Evolutionary conservation across 2,113 vertebrate species (phyloP).

Genomic region (Notothenia rossii): DNA sequence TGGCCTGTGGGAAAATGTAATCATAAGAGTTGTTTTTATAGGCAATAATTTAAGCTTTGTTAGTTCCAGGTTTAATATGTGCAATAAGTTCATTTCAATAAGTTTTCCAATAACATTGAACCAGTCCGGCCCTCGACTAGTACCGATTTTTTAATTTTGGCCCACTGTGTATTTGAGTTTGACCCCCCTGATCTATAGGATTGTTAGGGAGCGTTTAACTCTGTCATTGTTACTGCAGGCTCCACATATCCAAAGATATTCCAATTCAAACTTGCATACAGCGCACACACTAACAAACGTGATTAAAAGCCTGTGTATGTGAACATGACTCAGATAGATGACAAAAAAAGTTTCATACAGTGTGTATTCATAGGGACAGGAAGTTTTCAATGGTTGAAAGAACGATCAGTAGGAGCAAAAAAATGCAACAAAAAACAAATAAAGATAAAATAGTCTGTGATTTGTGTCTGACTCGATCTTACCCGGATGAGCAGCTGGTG

Average conservation of each 20-base stretch:
- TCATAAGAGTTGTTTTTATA: too few species aligned
- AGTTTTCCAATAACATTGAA: too few species aligned
- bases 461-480: slow-evolving; percentile 41
- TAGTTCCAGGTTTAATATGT: too few species aligned
- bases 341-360: slow-evolving; percentile 18
- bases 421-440: not conserved
- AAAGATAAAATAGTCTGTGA: slow-evolving; percentile 2
- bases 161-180: too few species aligned
- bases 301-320: slow-evolving; percentile 27
- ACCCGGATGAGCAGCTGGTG: slow-evolving; percentile 77
- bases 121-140: too few species aligned
- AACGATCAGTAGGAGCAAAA: not conserved
- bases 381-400: slow-evolving; percentile 1
- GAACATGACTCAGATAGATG: slow-evolving; percentile 30
- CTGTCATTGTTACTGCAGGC: slow-evolving; percentile 3
- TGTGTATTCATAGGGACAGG: not conserved
- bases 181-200: slow-evolving; percentile 16
- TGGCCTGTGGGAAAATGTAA: too few species aligned
- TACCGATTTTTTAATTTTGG: too few species aligned
- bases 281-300: slow-evolving; percentile 4
- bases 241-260: slow-evolving; percentile 16
- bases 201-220: slow-evolving; percentile 34
- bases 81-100: too few species aligned
- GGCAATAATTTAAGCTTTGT: too few species aligned
- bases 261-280: slow-evolving; percentile 35